Base-by-base conservation (phyloP, 2,797 vertebrate species). In the Carduelis carduelis region DNA sequence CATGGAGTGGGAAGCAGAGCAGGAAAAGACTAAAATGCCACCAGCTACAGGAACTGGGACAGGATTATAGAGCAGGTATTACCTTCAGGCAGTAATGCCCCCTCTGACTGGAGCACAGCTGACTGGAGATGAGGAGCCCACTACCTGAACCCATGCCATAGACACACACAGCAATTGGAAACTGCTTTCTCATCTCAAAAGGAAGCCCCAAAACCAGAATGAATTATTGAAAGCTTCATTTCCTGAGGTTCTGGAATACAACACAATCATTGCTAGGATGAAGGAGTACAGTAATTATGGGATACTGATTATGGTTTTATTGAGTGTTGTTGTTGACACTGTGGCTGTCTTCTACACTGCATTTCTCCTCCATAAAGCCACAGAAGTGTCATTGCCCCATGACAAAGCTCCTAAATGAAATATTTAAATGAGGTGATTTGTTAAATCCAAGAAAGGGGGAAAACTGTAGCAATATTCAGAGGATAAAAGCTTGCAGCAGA, bases 171-270 rank as follows among this genome's bases (percentile, higher is more conserved):
- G 6, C 35, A 49, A 14, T 16, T 30, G 27, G 21, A 55, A 89
- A 37, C 26, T 57, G 14, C 22, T 63, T 52, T 56, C 8, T 72
- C 63, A 71, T 57, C 70, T 46, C 65, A 34, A 60, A 81, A 77
- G 15, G 11, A 72, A 83, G 49, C 20, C 43, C 22, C 11, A 84
- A 88, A 89, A 16, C 17, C 19, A 83, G n/a, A 57, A 78, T 16
- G 4, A 87, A 39, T 34, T 84, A 83, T 60, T 61, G 52, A 93
- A 89, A 81, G 20, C 43, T 80, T 84, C 2, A 46, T 83, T 85
- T 85, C 34, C 75, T 76, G n/a, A 34, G 26, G 34, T 57, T 87
- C 87, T 83, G 41, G 17, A 76, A 52, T 19, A 60, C 27, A 76
- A 20, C 32, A 68, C 12, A 72, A n/a, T 84, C 28, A 76, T 8